phyloP scores from a whole-genome alignment of 2,888 invertebrate genomes.

The Clusia tigrina region DNA sequence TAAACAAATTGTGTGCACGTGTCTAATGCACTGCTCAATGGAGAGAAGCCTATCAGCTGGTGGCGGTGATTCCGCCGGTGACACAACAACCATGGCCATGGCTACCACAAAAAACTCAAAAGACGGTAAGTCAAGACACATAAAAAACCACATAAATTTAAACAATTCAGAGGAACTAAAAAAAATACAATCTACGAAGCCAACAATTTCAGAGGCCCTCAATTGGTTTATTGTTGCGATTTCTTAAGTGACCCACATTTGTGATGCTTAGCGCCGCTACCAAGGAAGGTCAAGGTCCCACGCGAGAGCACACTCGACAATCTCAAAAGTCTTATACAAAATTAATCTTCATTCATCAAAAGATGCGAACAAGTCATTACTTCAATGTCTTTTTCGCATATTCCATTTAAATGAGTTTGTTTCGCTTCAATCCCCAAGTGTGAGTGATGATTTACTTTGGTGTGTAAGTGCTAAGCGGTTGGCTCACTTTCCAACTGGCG shows the following conservation, averaged over 20 bases:
- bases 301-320: too few species aligned
- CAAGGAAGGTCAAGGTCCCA: neutral
- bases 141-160: too few species aligned
- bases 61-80: slow-evolving; percentile 67
- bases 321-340: too few species aligned
- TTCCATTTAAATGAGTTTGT: too few species aligned
- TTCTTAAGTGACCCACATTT: slow-evolving; percentile 7
- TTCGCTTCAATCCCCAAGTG: too few species aligned
- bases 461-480: too few species aligned
- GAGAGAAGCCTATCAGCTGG: slow-evolving; percentile 79
- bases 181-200: neutral
- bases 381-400: too few species aligned
- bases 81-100: slow-evolving; percentile 52
- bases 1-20: slow-evolving; percentile 40
- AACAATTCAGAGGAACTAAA: too few species aligned
- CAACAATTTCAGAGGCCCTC: neutral
- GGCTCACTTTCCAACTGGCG: too few species aligned
- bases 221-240: neutral
- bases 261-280: neutral
- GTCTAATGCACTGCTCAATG: slow-evolving; percentile 76
- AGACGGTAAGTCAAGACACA: slow-evolving; percentile 72
- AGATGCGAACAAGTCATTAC: too few species aligned
- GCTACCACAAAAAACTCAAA: slow-evolving; percentile 69
- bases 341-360: too few species aligned
- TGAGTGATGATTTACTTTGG: too few species aligned